phyloP scores from a whole-genome alignment of 2,113 vertebrate species.

The Brachirus orientalis region DNA sequence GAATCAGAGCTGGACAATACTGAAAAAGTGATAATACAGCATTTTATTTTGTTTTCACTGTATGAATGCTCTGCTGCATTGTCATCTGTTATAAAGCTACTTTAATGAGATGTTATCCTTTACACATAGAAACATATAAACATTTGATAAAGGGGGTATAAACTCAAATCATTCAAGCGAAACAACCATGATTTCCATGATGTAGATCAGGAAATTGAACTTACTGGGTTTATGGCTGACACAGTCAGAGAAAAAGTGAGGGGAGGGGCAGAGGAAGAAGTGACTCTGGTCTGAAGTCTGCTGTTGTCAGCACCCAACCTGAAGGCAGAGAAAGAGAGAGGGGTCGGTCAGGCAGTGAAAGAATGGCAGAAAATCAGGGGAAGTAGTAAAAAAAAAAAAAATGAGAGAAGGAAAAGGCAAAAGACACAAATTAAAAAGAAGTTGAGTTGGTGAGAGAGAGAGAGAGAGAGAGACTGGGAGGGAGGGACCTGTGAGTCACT shows the following conservation, averaged over 20 bases:
- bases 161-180: neutral
- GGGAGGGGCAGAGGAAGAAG: constrained; percentile 44
- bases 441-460: constrained; percentile 57
- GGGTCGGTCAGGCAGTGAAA: constrained; percentile 23
- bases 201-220: constrained; percentile 24
- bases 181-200: neutral
- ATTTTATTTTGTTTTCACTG: neutral
- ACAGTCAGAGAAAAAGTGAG: neutral
- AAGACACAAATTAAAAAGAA: constrained; percentile 49
- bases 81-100: neutral
- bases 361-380: constrained; percentile 24
- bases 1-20: neutral
- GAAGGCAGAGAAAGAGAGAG: constrained; percentile 33
- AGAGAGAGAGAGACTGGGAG: constrained; percentile 29
- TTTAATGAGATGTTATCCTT: too few species aligned
- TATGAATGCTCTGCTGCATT: neutral
- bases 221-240: constrained; percentile 44
- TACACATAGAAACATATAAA: constrained; percentile 1
- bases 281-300: constrained; percentile 61
- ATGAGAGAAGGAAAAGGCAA: constrained; percentile 33
- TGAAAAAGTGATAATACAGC: neutral
- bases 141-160: neutral
- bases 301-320: constrained; percentile 64
- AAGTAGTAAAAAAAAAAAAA: constrained; percentile 24
- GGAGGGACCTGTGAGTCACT: constrained; percentile 85